Conservation (phyloP, 2,113 vertebrate genomes). For the Pungitius pungitius region DNA sequence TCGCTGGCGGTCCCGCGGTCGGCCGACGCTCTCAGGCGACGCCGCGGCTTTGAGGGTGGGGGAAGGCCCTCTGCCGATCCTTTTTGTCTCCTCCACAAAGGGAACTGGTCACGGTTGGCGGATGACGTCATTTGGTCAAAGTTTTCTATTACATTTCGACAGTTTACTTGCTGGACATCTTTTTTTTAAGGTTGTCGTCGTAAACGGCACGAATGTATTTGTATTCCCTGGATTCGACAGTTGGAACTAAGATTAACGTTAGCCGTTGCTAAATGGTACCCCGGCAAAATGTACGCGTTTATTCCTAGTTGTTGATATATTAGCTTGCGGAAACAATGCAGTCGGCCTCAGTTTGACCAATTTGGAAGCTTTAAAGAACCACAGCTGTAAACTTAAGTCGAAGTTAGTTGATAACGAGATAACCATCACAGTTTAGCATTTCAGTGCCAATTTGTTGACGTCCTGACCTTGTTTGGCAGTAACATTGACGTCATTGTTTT, state of each 20-base stretch:
- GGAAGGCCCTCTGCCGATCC: constrained; percentile 72
- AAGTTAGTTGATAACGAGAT: background rate
- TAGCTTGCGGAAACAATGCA: background rate
- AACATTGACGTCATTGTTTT: background rate
- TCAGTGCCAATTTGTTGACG: background rate
- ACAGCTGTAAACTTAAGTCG: background rate
- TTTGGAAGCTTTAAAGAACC: background rate
- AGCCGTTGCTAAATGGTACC: constrained; percentile 66
- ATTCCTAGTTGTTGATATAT: constrained; percentile 38
- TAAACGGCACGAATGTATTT: background rate
- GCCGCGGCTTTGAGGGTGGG: constrained; percentile 64
- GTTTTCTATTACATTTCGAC: constrained; percentile 48
- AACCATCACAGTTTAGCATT: background rate
- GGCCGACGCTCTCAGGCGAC: constrained; percentile 51
- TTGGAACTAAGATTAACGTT: constrained; percentile 57
- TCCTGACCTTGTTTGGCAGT: background rate
- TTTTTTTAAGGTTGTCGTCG: rapidly evolving
- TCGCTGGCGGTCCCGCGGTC: constrained; percentile 15
- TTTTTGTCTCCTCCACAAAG: constrained; percentile 73
- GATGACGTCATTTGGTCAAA: constrained; percentile 69
- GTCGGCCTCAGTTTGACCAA: background rate
- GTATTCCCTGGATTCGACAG: background rate
- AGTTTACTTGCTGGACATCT: background rate
- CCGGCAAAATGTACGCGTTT: constrained; percentile 49
- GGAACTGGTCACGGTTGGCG: constrained; percentile 48